Evolutionary conservation across 2,113 vertebrate genomes (phyloP), one percentile per base, ranked within the genome.

Genomic region (Poeciliopsis retropinna): DNA sequence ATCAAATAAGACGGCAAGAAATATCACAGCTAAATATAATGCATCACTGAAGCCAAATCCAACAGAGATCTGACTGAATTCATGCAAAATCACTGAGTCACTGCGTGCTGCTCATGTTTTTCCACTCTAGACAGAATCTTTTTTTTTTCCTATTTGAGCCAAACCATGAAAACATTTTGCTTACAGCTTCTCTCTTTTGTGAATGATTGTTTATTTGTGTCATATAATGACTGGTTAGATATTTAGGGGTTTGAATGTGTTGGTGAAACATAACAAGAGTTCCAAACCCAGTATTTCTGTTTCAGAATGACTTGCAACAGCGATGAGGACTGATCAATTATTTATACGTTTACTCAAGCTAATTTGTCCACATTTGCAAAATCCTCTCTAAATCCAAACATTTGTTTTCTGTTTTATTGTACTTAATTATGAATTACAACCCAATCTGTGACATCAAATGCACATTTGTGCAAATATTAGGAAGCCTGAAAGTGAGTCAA

Each of bases 21-120:
- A 67, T 57, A 65, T 61, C 68, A 39, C 30, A 15, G 64, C 62
- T 57, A 57, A 57, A 25, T 57, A 25, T n/a, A 57, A 25, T 57
- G 51, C 22, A 25, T 57, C 51, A 57, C 51, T 57, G 25, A 57
- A n/a, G 51, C 25, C 51, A 11, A 57, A 57, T 10, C 51, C 22
- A 19, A 57, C 54, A 68, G 30, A 64, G 25, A 63, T 51, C 67
- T 68, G 72, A 65, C 32, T 25, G 39, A n/a, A 37, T 61, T 57
- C 57, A 57, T 25, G 27, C 44, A 13, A 67, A 73, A 82, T 78
- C 60, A 75, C 79, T 75, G 82, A 87, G 80, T 89, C 83, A 87
- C 51, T 57, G 51, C 71, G 29, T 47, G 79, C 71, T n/a, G 60
- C 60, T 74, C 47, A 25, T 72, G 63, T 30, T 82, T 70, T 76